These are phyloP conservation scores for Platycheirus albimanus DNA, from an alignment of 2,888 invertebrate genomes.

Conservation along the genomic window DNA sequence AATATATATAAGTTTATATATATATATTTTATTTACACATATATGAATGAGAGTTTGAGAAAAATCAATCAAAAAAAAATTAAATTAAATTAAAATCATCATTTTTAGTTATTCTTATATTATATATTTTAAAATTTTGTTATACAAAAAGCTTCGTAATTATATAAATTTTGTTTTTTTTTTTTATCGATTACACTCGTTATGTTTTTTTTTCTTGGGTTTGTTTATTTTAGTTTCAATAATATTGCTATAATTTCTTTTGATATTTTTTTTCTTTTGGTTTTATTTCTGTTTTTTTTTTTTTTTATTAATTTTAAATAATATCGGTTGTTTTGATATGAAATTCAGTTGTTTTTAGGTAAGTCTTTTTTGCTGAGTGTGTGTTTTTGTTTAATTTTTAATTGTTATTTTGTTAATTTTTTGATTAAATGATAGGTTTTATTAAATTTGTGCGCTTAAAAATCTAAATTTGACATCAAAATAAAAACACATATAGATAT, in stretches of 20 bases:
- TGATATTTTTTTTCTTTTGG: slow-evolving; percentile 55
- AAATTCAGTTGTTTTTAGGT: slow-evolving; percentile 76
- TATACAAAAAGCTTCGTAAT: slow-evolving; percentile 46
- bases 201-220: slow-evolving; percentile 27
- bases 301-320: slow-evolving; percentile 50
- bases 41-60: slow-evolving; percentile 47
- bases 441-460: slow-evolving; percentile 67
- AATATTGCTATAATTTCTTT: slow-evolving; percentile 61
- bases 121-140: slow-evolving; percentile 30
- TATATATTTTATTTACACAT: slow-evolving; percentile 41
- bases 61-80: not conserved
- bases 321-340: slow-evolving; percentile 76
- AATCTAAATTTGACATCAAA: slow-evolving; percentile 28
- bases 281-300: slow-evolving; percentile 44
- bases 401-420: slow-evolving; percentile 9
- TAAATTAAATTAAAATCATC: too few relatives aligned
- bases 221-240: slow-evolving; percentile 47
- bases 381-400: slow-evolving; percentile 28
- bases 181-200: slow-evolving; percentile 58
- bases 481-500: slow-evolving; percentile 7
- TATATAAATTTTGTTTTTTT: too few relatives aligned
- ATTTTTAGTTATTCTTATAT: too few relatives aligned
- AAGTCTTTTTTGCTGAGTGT: slow-evolving; percentile 75
- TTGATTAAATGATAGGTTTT: slow-evolving; percentile 23
- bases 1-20: slow-evolving; percentile 53